Evolutionary conservation across 35 echinoderm and acorn worm genomes (phyloP).

Genomic region (Heliocidaris erythrogramma): DNA sequence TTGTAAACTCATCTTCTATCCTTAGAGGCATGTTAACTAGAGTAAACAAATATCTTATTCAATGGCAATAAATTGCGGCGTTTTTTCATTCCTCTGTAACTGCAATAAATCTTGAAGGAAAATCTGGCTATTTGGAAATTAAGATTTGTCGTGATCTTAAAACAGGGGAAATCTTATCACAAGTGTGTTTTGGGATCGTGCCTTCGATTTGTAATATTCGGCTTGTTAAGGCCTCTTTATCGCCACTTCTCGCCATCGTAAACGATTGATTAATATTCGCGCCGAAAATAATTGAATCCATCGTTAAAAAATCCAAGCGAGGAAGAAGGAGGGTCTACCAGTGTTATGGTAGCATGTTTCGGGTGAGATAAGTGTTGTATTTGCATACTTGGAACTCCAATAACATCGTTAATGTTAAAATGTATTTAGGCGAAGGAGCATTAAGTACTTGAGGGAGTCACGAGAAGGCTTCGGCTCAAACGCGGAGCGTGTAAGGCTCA

Average conservation of each 20-base stretch:
- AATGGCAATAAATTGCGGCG: background rate
- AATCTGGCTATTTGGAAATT: background rate
- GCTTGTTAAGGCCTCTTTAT: background rate
- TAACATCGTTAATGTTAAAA: constrained; percentile 5
- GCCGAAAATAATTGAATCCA: background rate
- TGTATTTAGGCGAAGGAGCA: background rate
- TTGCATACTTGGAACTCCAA: constrained; percentile 1
- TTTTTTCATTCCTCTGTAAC: background rate
- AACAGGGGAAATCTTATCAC: background rate
- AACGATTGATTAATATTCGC: background rate
- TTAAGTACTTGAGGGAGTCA: background rate
- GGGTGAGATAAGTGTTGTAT: background rate
- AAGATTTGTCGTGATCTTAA: background rate
- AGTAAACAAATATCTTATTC: background rate
- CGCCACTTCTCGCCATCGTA: background rate
- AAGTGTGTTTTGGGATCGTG: background rate
- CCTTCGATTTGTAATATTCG: background rate
- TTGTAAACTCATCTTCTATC: background rate
- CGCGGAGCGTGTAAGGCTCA: background rate
- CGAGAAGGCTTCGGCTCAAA: background rate
- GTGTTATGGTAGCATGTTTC: constrained; percentile 4
- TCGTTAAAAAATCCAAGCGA: background rate
- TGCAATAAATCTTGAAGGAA: background rate
- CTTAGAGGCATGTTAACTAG: background rate
- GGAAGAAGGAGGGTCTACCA: background rate